Conservation (phyloP, 1,140 invertebrate genomes). For the Neodiprion virginianus region DNA sequence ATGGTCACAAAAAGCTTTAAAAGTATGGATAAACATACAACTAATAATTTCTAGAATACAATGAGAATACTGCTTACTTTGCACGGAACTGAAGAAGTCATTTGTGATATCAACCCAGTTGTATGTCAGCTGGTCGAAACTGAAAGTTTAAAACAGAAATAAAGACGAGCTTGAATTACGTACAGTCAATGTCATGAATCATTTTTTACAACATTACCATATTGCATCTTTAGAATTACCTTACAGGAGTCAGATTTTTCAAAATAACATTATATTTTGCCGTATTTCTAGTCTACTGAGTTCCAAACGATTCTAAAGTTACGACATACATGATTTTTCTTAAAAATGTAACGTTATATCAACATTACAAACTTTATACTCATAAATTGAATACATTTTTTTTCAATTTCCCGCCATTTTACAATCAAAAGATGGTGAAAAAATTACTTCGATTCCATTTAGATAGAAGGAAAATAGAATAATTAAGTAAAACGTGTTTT, state of each 20-base stretch:
- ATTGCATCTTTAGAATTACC: conserved; percentile 30
- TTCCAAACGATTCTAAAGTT: neutral
- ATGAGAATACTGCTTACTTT: conserved; percentile 64
- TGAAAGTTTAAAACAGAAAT: conserved; percentile 35
- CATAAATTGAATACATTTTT: too few species aligned
- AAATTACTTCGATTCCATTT: neutral
- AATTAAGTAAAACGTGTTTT: neutral
- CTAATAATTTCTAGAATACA: conserved; percentile 18
- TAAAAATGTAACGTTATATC: neutral
- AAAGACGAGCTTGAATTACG: conserved; percentile 11
- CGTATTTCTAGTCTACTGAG: neutral
- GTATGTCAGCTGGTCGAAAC: conserved; percentile 61
- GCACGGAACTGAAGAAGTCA: conserved; percentile 77
- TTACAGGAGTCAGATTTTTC: neutral
- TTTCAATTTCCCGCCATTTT: too few species aligned
- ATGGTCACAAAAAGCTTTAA: conserved; percentile 12
- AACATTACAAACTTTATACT: conserved; percentile 26
- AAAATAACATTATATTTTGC: conserved; percentile 20
- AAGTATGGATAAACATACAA: conserved; percentile 8
- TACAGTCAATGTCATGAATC: neutral
- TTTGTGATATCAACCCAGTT: conserved; percentile 82
- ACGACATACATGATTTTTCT: neutral
- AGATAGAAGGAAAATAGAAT: neutral
- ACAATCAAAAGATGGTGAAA: neutral
- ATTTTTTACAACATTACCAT: conserved; percentile 14